Base-by-base conservation (phyloP, 2,113 vertebrate genomes). In the Tenebrosternarchus preto region DNA sequence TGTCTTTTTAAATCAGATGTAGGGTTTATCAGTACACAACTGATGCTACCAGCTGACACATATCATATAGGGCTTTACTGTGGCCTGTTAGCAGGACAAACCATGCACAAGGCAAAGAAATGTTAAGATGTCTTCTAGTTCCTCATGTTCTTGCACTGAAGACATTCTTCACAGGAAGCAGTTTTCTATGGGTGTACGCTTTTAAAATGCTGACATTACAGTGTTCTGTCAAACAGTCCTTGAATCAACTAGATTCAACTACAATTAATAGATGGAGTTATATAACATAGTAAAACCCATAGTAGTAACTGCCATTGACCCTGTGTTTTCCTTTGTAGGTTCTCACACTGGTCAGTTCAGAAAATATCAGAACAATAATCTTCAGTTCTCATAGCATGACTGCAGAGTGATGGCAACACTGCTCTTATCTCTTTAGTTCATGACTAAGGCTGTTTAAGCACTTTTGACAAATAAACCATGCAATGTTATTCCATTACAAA, bases 381-480 rank as follows among this genome's bases (percentile, higher is more conserved):
- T 64, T 3, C 43, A 55, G 3, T 66, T 74, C 57, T 17, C 43
- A 36, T 43, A 22, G 22, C 50, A 57, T 67, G 46, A 80, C 59
- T 57, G 50, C 29, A 73, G 27, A 1, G 1, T 66, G 36, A 67
- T 73, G 29, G 43, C 61, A 66, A 73, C 50, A 33, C 25, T 25
- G 17, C 17, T 27, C 43, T 73, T 74, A 80, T 74, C 71, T 73
- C 5, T 67, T 9, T 57, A 46, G 24, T 43, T 61, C 22, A 74
- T 80, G 78, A 80, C 25, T 64, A 27, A 59, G 55, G 4, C 7
- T 80, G 69, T 55, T 72, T 72, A 43, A 73, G 57, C 11, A 61
- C 20, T 24, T 72, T 29, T n/a, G 24, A 11, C 36, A 46, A 29
- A 46, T 71, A 61, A 78, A 71, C 11, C n/a, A 17, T 63, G 27